phyloP scores from a whole-genome alignment of 2,888 invertebrate genomes.

The Platycheirus albimanus region DNA sequence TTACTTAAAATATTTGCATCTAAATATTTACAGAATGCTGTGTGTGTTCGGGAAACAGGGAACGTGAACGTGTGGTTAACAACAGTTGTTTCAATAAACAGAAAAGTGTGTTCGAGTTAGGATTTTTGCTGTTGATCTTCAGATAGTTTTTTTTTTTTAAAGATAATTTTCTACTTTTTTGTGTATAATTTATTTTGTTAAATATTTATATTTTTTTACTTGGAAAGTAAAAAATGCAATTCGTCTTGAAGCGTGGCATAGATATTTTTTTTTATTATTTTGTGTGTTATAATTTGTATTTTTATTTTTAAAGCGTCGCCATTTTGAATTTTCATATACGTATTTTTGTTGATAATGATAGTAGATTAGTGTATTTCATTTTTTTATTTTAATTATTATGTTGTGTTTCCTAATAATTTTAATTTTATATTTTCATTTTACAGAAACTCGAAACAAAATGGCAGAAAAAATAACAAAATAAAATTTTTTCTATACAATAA shows the following conservation, averaged over 20 bases:
- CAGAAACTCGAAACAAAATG: conserved; percentile 14
- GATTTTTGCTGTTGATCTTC: conserved; percentile 30
- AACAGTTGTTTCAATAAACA: conserved; percentile 34
- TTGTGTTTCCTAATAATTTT: conserved; percentile 53
- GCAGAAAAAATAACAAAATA: conserved; percentile 17
- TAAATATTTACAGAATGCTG: conserved; percentile 68
- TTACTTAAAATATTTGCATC: conserved; percentile 55
- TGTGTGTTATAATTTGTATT: conserved; percentile 21
- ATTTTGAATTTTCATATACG: conserved; percentile 73
- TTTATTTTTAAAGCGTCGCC: conserved; percentile 75
- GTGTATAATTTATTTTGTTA: conserved; percentile 47
- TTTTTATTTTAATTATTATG: conserved; percentile 46
- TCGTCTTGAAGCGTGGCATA: conserved; percentile 66
- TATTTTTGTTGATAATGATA: conserved; percentile 63
- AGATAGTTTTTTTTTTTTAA: conserved; percentile 31
- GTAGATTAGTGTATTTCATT: conserved; percentile 56
- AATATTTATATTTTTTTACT: conserved; percentile 19
- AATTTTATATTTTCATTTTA: conserved; percentile 11
- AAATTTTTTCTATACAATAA: conserved; percentile 40
- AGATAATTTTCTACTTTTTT: conserved; percentile 38
- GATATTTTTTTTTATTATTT: conserved; percentile 51
- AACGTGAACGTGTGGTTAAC: conserved; percentile 53
- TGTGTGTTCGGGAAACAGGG: conserved; percentile 62
- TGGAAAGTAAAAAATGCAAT: conserved; percentile 51
- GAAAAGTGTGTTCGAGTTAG: conserved; percentile 34